Base-by-base conservation (phyloP, 2,797 vertebrate genomes). In the Sphenodon punctatus region DNA sequence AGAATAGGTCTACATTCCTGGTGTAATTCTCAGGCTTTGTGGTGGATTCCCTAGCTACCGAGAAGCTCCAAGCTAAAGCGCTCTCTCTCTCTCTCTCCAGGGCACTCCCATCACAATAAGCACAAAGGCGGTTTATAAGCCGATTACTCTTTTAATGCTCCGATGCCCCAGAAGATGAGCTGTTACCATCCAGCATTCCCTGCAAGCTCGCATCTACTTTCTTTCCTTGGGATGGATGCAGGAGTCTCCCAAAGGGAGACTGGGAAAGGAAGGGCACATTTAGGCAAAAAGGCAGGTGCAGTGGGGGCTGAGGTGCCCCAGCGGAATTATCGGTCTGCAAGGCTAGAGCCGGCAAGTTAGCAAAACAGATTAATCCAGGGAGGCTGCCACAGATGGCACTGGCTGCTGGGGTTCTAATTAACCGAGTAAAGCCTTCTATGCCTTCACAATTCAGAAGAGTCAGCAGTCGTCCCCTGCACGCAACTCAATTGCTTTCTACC, bases 71-170 rank as follows among this genome's bases (percentile, higher is more conserved):
- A 51, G 46, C 20, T 45, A 14, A 49, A 49, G n/a, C 5, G n/a
- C 49, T 45, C 56, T 65, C 65, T 45, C 61, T 66, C 34, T 48
- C 42, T 39, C 10, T 32, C 49, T 32, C 45, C 39, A 38, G 42
- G 39, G 19, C 22, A 15, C 48, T 60, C 12, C 13, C 16, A n/a
- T 43, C 59, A 34, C 55, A 64, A 65, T n/a, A 11, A 61, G 38
- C 1, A 2, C 1, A 3, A 1, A 0, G 43, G 75, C 49, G 66
- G 38, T 45, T 2, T 23, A 34, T 84, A 87, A 91, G 78, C 82
- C 1, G 87, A 88, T 91, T 91, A 73, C 1, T 64, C 73, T 68
- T 56, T 83, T 91, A 93, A 91, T 92, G 55, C 76, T 14, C 8
- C 36, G 10, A 2, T 71, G 78, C 67, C 90, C 90, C 86, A 90